Evolutionary conservation across 2,888 invertebrate genomes (phyloP).

Genomic region (Lamproptera curius): DNA sequence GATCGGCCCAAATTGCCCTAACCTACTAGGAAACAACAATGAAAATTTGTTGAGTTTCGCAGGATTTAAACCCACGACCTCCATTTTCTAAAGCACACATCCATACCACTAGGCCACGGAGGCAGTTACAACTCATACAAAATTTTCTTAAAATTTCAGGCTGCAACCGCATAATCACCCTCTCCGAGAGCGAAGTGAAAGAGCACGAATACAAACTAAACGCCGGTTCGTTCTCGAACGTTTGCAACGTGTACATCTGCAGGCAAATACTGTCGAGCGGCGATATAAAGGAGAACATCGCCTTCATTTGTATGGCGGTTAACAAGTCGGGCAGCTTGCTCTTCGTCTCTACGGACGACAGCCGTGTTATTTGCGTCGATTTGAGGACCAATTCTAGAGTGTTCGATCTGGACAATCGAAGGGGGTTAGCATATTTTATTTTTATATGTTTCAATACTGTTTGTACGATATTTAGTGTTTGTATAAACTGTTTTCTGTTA

Average conservation of each 20-base stretch:
- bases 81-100: too few species aligned
- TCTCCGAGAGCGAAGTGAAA: constrained; percentile 54
- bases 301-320: constrained; percentile 54
- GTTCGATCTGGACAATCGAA: constrained; percentile 62
- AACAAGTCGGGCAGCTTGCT: constrained; percentile 60
- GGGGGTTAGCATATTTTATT: too few species aligned
- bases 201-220: constrained; percentile 51
- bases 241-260: constrained; percentile 40
- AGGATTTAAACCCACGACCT: too few species aligned
- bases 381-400: constrained; percentile 52
- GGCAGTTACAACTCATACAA: too few species aligned
- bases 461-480: too few species aligned
- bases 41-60: too few species aligned
- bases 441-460: too few species aligned
- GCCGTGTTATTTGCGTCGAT: constrained; percentile 59
- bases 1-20: too few species aligned
- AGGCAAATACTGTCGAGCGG: constrained; percentile 45
- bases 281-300: constrained; percentile 49
- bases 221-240: constrained; percentile 35
- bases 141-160: constrained; percentile 36
- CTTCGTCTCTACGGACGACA: constrained; percentile 66
- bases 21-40: too few species aligned
- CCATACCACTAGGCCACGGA: too few species aligned
- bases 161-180: constrained; percentile 56
- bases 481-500: too few species aligned